Base-by-base conservation (phyloP, 2,797 vertebrate species). In the Anguilla pacifica region DNA sequence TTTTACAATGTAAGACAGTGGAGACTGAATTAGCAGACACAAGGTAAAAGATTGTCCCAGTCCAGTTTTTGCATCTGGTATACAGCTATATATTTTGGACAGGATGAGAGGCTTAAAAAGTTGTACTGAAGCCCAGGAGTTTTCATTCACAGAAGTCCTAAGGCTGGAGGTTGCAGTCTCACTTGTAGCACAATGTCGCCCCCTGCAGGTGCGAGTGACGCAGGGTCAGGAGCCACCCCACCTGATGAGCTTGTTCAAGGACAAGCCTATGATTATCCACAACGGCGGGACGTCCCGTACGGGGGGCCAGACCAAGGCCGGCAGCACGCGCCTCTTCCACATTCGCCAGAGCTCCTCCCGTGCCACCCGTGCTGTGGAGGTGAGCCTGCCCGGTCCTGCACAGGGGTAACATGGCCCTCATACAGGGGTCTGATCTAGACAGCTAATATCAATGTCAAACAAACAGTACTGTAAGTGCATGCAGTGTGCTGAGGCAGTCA, bases 201-300 rank as follows among this genome's bases (percentile, higher is more conserved):
- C 22, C 88, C 61, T 22, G 2, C 90, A 97, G 96, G 95, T 97
- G n/a, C 95, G 95, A 55, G 96, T 97, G 85, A 94, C 93, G 89
- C 96, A 96, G 90, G 95, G 96, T 84, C 90, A 95, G 88, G 96
- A 97, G 89, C 96, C 96, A 0, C 7, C 95, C 67, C 96, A 97
- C 89, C 91, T 97, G 70, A 93, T 96, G 91, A 96, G 95, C 87
- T 0, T 96, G 74, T 97, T 97, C 86, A 96, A 95, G 88, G 88
- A 88, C 51, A 96, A 95, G 43, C 94, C 94, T 31, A 86, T 97
- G 93, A 87, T 96, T 79, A 84, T 96, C 84, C 88, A 95, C 90
- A 77, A 92, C 86, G 96, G 96, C 0, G 96, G 96, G 59, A 96
- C 96, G 0, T 95, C 93, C 74, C 93, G 94, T 2, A 49, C 89